Evolutionary conservation across 2,113 vertebrate species (phyloP), one percentile per base, ranked within the genome.

Genomic region (Marmota flaviventris): DNA sequence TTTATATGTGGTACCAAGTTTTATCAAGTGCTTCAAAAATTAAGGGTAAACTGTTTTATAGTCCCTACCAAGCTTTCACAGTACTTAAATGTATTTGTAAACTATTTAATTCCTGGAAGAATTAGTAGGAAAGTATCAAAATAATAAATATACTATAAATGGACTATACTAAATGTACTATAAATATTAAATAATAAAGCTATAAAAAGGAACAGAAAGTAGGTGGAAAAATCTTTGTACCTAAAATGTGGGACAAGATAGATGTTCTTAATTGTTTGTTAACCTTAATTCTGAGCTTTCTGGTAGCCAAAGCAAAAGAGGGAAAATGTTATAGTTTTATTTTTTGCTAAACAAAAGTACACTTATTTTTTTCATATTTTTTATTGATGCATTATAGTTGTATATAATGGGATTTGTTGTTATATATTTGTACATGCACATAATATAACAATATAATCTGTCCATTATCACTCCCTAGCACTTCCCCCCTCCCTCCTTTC

Each of bases 341-440:
- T 42, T 89, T 93, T 96, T 85, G 24, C 67, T 72, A 67, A 89
- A 78, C 22, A 75, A 85, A 89, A 93, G 29, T 53, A 48, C 48
- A 24, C 61, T 63, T 11, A 27, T 63, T 63, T 63, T 63, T 63
- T 63, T 63, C 24, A 58, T 20, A 24, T 63, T 25, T 63, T 63
- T 63, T 24, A 10, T 63, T 63, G 9, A 9, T 63, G 56, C 56
- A 24, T 58, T 24, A 58, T 58, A 58, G 56, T 58, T 58, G 56
- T 58, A 24, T 58, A 58, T 8, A 58, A 58, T 58, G 56, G 56
- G 20, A 58, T 58, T 58, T 58, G 56, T 58, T 58, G 56, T 58
- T 58, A 22, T 2, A 24, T 58, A 58, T 24, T 24, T 8, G 8
- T 58, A 58, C 20, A 2, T 58, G 20, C 20, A 58, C 56, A 24